These are phyloP conservation scores for Atherinomorus stipes DNA, from an alignment of 2,113 vertebrate genomes.

Conservation along the genomic window DNA sequence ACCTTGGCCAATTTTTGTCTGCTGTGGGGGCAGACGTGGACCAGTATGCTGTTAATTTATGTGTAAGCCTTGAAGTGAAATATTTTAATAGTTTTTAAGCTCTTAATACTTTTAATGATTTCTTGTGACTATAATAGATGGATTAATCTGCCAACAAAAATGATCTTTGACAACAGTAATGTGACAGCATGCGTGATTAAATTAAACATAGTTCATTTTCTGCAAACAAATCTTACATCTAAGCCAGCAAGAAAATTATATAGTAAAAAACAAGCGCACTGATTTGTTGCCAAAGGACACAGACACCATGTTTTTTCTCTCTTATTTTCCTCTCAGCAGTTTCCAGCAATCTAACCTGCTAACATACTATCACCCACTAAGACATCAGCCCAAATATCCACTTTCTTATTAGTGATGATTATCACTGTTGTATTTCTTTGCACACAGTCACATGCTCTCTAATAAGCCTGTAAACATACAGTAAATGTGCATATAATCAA, in stretches of 20 bases:
- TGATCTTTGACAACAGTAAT: background rate
- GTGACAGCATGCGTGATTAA: conserved; percentile 18
- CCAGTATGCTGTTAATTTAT: background rate
- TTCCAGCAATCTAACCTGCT: background rate
- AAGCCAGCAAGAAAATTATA: conserved; percentile 20
- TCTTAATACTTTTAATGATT: background rate
- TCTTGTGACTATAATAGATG: background rate
- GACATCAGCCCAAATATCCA: too few relatives aligned
- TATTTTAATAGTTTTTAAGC: background rate
- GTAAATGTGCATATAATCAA: conserved; percentile 37
- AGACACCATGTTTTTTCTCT: conserved; percentile 6
- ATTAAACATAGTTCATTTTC: conserved; percentile 2
- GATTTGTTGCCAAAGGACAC: conserved; percentile 28
- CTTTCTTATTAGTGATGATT: conserved; percentile 1
- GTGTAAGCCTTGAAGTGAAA: background rate
- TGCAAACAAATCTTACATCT: background rate
- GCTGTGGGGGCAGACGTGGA: too few relatives aligned
- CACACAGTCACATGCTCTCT: conserved; percentile 2
- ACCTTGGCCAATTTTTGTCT: too few relatives aligned
- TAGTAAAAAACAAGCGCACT: conserved; percentile 29
- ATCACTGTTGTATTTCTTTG: conserved; percentile 40
- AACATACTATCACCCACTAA: conserved; percentile 11
- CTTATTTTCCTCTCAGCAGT: too few relatives aligned
- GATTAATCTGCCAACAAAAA: background rate
- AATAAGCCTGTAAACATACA: conserved; percentile 25